phyloP scores from a whole-genome alignment of 2,888 invertebrate species.

The Lithophane semibrunnea region DNA sequence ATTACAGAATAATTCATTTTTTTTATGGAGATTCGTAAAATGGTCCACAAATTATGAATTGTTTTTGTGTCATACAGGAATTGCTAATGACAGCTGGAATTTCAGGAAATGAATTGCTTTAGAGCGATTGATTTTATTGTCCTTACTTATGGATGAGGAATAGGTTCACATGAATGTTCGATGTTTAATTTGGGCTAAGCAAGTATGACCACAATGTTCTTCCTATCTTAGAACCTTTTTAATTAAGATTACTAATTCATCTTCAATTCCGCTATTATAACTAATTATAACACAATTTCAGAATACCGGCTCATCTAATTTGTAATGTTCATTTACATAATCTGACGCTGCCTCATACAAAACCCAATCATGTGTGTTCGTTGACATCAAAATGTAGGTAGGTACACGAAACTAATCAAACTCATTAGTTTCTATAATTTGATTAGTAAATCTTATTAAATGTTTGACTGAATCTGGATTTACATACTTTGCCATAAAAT shows the following conservation, averaged over 20 bases:
- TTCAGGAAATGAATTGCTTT: too few species aligned
- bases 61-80: too few species aligned
- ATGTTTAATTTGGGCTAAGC: neutral
- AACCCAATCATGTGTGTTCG: constrained; percentile 26
- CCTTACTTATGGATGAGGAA: neutral
- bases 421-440: too few species aligned
- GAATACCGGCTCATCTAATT: constrained; percentile 10
- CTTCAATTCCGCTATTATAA: neutral
- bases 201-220: neutral
- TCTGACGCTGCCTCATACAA: constrained; percentile 5
- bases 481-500: neutral
- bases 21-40: too few species aligned
- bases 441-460: neutral
- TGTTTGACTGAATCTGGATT: neutral
- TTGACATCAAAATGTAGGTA: constrained; percentile 20
- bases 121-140: neutral
- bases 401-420: constrained; percentile 16
- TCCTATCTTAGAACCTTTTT: neutral
- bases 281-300: constrained; percentile 3
- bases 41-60: too few species aligned
- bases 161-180: neutral
- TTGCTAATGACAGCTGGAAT: too few species aligned
- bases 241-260: constrained; percentile 1
- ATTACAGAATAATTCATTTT: too few species aligned
- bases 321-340: constrained; percentile 22